Evolutionary conservation across 1,140 invertebrate species (phyloP), one percentile per base, ranked within the genome.

Genomic region (Bombus huntii): DNA sequence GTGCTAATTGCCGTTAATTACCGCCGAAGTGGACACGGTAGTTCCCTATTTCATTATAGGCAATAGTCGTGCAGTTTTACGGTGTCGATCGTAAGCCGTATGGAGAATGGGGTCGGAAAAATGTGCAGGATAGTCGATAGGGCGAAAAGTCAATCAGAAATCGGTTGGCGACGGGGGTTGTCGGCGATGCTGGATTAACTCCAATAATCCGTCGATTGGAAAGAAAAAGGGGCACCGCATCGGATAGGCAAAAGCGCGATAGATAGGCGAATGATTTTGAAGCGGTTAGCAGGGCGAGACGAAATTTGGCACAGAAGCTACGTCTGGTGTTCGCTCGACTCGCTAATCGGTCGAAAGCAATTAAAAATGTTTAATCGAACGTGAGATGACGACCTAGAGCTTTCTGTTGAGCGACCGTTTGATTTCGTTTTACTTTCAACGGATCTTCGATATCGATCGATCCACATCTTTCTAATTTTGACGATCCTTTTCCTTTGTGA

Each of bases 351-450:
- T 87, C 78, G 82, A 90, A 83, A 89, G 86, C 82, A 87, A 90
- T 90, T 89, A 90, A 90, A 90, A 89, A 89, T 89, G 88, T 88
- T 90, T 90, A 89, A 90, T 90, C 88, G 81, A 85, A 90, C 88
- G 86, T 90, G 71, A 72, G 81, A 72, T 57, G 44, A 83, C 31
- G 37, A 81, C 34, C 71, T 28, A 47, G 25, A 82, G 68, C 77
- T 81, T 78, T 87, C 59, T 73, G 68, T 75, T n/a, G 62, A 39
- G 9, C 57, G 57, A 39, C 34, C 79, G 57, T 70, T 80, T 72
- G 72, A 75, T 59, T 59, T 57, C 81, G 81, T 73, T 72, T 75
- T 59, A 74, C 42, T 34, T 53, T 39, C 65, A 34, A 9, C 31
- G n/a, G 15, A 66, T 18, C 2, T 25, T 34, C 78, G 13, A 85